A percentile compares a stretch with the other conserved stretches of the same genome.
Evolutionary conservation across 2,797 vertebrate genomes (phyloP).

Genomic region (Macropus fuliginosus): DNA sequence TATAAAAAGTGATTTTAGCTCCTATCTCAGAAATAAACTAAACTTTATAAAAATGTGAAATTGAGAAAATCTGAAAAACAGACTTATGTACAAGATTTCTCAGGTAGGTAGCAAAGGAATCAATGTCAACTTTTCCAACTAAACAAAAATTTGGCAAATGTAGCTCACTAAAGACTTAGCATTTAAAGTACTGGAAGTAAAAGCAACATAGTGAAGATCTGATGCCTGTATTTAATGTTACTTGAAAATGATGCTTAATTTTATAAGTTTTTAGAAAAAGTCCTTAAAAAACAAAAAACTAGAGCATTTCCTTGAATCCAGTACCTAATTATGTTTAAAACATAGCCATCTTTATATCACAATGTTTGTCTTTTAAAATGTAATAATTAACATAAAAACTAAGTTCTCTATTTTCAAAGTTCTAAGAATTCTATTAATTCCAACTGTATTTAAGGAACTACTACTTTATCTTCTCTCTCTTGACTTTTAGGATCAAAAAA

Average conservation of each 20-base stretch:
- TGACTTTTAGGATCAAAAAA: slow-evolving; percentile 52
- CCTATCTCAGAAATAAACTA: background rate
- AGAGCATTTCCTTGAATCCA: background rate
- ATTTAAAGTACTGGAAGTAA: slow-evolving; percentile 25
- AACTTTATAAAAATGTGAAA: background rate
- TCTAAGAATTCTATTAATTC: slow-evolving; percentile 53
- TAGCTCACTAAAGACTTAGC: slow-evolving; percentile 44
- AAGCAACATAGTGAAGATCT: background rate
- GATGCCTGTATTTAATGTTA: slow-evolving; percentile 9
- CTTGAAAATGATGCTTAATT: background rate
- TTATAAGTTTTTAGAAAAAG: slow-evolving; percentile 21
- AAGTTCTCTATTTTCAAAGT: slow-evolving; percentile 9
- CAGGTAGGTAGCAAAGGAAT: slow-evolving; percentile 32
- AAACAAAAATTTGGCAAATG: slow-evolving; percentile 41
- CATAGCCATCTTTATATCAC: background rate
- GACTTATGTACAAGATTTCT: slow-evolving; percentile 3
- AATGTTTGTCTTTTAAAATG: slow-evolving; percentile 1
- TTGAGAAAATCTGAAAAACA: background rate
- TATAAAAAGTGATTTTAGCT: background rate
- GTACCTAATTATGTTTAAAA: background rate
- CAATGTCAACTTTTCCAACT: slow-evolving; percentile 13
- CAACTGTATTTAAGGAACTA: slow-evolving; percentile 32
- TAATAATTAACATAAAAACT: slow-evolving; percentile 18
- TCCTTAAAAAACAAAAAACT: slow-evolving; percentile 21
- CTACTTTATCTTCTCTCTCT: slow-evolving; percentile 31